A percentile compares a stretch with the other conserved stretches of the same genome.
Evolutionary conservation across 1,140 invertebrate species (phyloP).

Genomic region (Micrasema minimum): DNA sequence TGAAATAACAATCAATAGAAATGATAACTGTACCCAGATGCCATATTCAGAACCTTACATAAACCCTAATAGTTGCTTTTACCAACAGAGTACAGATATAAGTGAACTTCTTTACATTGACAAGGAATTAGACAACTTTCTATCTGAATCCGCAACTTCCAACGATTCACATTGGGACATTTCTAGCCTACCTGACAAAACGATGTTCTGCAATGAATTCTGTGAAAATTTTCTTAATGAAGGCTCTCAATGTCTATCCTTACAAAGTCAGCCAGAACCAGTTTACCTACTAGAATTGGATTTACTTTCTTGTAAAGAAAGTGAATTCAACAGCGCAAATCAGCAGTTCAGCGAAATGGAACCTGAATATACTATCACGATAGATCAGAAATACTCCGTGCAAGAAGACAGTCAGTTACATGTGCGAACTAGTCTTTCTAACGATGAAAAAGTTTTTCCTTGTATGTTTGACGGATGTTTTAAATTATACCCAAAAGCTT

Average conservation of each 20-base stretch:
- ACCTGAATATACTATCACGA: constrained; percentile 14
- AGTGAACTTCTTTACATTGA: constrained; percentile 43
- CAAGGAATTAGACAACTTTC: constrained; percentile 46
- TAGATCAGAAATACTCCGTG: neutral
- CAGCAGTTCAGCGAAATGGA: constrained; percentile 10
- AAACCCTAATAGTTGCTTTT: neutral
- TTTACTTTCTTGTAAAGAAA: constrained; percentile 36
- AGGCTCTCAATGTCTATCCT: constrained; percentile 55
- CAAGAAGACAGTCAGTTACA: neutral
- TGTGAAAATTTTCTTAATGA: constrained; percentile 61
- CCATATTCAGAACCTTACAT: constrained; percentile 21
- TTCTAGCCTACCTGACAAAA: constrained; percentile 57
- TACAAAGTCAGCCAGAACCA: constrained; percentile 15
- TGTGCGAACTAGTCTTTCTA: neutral
- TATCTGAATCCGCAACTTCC: constrained; percentile 39
- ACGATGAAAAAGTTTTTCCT: constrained; percentile 64
- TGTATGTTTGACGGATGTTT: constrained; percentile 72
- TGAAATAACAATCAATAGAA: constrained; percentile 45
- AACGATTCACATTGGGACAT: constrained; percentile 42
- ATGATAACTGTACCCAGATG: neutral
- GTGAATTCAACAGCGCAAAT: constrained; percentile 15
- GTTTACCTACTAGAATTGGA: constrained; percentile 45
- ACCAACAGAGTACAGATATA: constrained; percentile 11
- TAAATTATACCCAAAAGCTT: constrained; percentile 91
- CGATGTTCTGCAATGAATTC: constrained; percentile 61